A percentile compares a stretch with the other conserved stretches of the same genome.
Conservation (phyloP, 1,140 invertebrate species). For the Hestina assimilis region DNA sequence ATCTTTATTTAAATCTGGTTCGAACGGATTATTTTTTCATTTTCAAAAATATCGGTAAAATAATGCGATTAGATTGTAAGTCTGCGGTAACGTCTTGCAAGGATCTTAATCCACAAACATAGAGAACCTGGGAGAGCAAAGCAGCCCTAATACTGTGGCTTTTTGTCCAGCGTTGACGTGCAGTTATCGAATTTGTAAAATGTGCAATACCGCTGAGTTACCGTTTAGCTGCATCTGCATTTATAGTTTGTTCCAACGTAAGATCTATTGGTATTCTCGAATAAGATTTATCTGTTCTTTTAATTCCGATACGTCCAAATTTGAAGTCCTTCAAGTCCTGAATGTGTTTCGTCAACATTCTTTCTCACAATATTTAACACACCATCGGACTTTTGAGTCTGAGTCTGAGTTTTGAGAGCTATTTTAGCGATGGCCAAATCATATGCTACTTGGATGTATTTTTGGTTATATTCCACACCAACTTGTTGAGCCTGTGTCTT, state of each 20-base stretch:
- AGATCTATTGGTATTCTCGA: slow-evolving; percentile 41
- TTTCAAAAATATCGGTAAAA: slow-evolving; percentile 34
- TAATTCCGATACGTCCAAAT: slow-evolving; percentile 28
- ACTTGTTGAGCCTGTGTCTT: not conserved
- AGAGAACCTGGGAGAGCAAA: slow-evolving; percentile 32
- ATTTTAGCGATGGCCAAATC: not conserved
- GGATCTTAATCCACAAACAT: slow-evolving; percentile 27
- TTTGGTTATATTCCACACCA: not conserved
- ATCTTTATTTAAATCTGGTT: slow-evolving; percentile 30
- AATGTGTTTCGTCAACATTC: no score
- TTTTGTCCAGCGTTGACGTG: slow-evolving; percentile 35
- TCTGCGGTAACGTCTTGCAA: slow-evolving; percentile 16
- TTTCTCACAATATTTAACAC: no score
- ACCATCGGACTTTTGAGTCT: not conserved
- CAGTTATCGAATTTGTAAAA: slow-evolving; percentile 37
- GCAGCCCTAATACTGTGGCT: slow-evolving; percentile 30
- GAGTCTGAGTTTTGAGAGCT: not conserved
- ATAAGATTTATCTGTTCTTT: slow-evolving; percentile 39
- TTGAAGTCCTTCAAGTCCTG: no score
- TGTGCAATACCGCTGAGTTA: slow-evolving; percentile 32
- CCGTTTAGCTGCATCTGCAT: slow-evolving; percentile 41
- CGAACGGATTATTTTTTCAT: slow-evolving; percentile 37
- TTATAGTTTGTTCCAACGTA: slow-evolving; percentile 42
- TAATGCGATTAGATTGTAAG: not conserved
- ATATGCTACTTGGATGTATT: not conserved